Evolutionary conservation across 64 coral and sea anemone genomes (phyloP), one percentile per base, ranked within the genome.

Genomic region (Acropora tenuis): DNA sequence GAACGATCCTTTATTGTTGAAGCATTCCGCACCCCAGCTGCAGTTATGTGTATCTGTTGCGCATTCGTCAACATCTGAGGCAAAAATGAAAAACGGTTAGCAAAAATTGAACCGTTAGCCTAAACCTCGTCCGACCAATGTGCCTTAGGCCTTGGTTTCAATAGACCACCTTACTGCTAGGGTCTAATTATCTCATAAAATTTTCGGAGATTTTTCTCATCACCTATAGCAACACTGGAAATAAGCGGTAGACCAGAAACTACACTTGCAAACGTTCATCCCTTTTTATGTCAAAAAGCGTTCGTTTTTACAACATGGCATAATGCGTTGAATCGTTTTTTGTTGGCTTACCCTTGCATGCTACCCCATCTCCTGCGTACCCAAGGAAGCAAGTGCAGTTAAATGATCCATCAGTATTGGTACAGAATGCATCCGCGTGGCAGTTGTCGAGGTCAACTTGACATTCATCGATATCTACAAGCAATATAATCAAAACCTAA

Each of bases 391-490:
- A 85, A 16, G 82, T 85, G 65, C 82, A 85, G 45, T 85, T 85
- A 44, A 85, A 85, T 2, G 82, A 85, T 48, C 82, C 82, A 50
- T 85, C 46, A 20, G 65, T 72, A 85, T 85, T 85, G 30, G 44
- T 72, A 20, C 82, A 85, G 8, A 49, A 12, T 4, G 82, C 65
- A 72, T 85, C 63, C 9, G 65, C 63, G 20, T 85, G 82, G 18
- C 82, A 85, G n/a, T 85, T 69, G 41, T 85, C 82, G 17, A 85
- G 44, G 16, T 85, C 82, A 49, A 49, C 13, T 48, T 71, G 30
- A 72, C 82, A 85, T 85, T 85, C 82, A 71, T 72, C 82, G 17
- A 44, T 85, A 85, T 85, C 82, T 85, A 85, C 67, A 85, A 48
- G 7, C 44, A 48, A 55, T 10, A 30, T 30, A 30, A 30, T 30